Conservation (phyloP, 2,797 vertebrate species). For the Coreius guichenoti region DNA sequence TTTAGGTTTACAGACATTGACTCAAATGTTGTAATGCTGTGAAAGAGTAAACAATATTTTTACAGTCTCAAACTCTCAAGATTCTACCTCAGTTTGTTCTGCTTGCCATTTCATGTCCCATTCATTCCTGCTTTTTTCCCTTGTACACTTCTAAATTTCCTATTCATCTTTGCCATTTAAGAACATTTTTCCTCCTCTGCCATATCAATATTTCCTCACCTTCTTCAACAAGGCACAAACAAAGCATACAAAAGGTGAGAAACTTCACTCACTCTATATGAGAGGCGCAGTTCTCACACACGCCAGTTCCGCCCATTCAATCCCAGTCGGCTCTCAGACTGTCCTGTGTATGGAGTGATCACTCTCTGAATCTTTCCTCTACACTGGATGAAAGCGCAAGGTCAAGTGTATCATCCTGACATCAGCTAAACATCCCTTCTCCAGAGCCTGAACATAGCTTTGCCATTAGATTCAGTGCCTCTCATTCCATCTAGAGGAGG, state of each 20-base stretch:
- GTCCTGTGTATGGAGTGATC: conserved; percentile 18
- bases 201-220: not conserved
- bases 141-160: not conserved
- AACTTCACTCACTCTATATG: not conserved
- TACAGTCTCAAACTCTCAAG: not conserved
- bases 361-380: conserved; percentile 38
- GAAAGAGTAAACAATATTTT: not conserved
- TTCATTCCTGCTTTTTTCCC: not conserved
- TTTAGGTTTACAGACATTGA: no score
- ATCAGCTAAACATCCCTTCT: conserved; percentile 42
- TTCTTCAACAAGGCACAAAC: not conserved
- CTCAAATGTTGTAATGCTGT: not conserved
- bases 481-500: conserved; percentile 14
- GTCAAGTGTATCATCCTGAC: conserved; percentile 45
- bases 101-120: not conserved
- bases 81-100: conserved; percentile 1
- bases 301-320: not conserved
- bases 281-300: not conserved
- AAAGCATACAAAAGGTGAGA: conserved; percentile 6
- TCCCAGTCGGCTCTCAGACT: conserved; percentile 11
- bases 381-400: conserved; percentile 45
- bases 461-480: conserved; percentile 31
- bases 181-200: not conserved
- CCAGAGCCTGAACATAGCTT: conserved; percentile 35
- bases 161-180: conserved; percentile 20